Conservation (phyloP, 2,113 vertebrate species). For the Fulmarus glacialis region DNA sequence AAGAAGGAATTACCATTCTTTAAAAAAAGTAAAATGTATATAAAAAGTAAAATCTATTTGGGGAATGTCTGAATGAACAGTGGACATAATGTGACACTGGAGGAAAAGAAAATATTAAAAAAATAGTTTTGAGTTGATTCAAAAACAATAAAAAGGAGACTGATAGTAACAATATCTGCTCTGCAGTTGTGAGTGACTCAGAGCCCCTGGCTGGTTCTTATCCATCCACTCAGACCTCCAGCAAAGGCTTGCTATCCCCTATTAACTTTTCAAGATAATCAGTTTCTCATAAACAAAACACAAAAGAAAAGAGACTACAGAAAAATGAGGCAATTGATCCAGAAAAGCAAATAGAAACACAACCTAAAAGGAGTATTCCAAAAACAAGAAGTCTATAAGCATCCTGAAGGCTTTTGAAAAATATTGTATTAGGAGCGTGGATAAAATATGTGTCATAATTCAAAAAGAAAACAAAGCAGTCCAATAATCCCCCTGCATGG, state of each 20-base stretch:
- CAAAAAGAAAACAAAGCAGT: constrained; percentile 18
- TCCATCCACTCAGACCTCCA: not conserved
- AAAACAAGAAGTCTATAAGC: not conserved
- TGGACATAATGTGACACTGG: accelerated
- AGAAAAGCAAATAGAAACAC: not conserved
- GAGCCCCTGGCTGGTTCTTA: not conserved
- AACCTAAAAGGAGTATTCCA: not conserved
- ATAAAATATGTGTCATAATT: not conserved
- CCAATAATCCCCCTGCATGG: not conserved
- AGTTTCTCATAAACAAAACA: not conserved
- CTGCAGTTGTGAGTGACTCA: not conserved
- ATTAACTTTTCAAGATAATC: not conserved
- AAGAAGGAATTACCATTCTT: not conserved
- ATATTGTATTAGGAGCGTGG: not conserved
- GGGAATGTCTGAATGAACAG: not conserved
- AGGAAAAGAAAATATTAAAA: not conserved
- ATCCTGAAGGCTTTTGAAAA: not conserved
- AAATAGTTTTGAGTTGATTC: not conserved
- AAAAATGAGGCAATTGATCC: not conserved
- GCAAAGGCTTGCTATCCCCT: not conserved
- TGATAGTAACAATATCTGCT: not conserved
- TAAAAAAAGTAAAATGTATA: not conserved
- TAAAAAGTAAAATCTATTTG: not conserved
- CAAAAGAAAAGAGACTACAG: not conserved
- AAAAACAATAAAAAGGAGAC: not conserved